Evolutionary conservation across 2,888 invertebrate genomes (phyloP), one percentile per base, ranked within the genome.

Genomic region (Rapana venosa): DNA sequence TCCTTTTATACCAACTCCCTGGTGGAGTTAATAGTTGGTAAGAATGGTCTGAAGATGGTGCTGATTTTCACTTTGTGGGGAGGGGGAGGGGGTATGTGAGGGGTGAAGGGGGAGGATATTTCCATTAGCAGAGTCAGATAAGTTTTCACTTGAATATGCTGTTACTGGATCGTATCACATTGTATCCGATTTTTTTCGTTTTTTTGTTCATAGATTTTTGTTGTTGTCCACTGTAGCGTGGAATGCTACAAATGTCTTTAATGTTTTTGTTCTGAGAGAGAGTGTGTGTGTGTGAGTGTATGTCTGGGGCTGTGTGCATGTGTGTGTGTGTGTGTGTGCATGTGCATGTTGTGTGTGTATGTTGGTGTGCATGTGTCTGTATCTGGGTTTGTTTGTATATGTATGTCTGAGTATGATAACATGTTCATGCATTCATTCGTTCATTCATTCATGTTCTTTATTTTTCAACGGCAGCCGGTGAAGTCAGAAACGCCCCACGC

Each of bases 391-490:
- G 84, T 47, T 47, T 36, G 84, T 26, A 22, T 56, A 0, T 8
- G n/a, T 26, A 47, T 84, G 11, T n/a, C 32, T 36, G 26, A 30
- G 47, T 85, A 5, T 85, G 85, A 20, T n/a, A 22, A 32, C 26
- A 47, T 47, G 47, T 47, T 47, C 26, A 79, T 79, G 6, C n/a
- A 15, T 79, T 79, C 8, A 47, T 79, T 79, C n/a, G 4, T 79
- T 79, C 30, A 79, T 32, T 15, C 79, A 74, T 66, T 30, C 30
- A 61, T 74, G 47, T 22, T 26, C 0, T 58, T 5, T n/a, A n/a
- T n/a, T 77, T 90, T 77, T 83, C 35, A n/a, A 47, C 90, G 91
- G 22, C 92, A 95, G 95, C 96, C 96, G 36, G 94, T 96, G n/a
- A 93, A 92, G 83, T 93, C 93, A 1, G 95, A 96, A 85, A 47